Evolutionary conservation across 2,797 vertebrate species (phyloP).

Genomic region (Ctenopoma multispine): DNA sequence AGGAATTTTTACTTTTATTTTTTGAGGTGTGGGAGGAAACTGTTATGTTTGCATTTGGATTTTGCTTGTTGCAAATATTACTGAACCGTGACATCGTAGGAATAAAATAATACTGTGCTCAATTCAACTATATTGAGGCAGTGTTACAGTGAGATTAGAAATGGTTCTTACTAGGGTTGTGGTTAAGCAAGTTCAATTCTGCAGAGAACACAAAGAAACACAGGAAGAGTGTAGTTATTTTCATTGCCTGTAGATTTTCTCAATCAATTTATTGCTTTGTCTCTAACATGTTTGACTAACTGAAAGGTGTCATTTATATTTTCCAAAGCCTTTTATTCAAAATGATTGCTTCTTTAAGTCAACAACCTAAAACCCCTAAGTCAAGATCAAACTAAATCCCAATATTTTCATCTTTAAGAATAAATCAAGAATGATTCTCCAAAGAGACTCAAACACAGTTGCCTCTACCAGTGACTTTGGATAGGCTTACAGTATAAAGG

Average conservation of each 20-base stretch:
- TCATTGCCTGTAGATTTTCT: not conserved
- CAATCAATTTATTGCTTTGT: not conserved
- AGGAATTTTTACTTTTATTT: not conserved
- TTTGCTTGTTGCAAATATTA: constrained; percentile 14
- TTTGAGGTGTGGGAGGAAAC: not conserved
- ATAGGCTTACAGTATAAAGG: not conserved
- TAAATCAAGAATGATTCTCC: too few relatives aligned
- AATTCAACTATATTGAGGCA: constrained; percentile 21
- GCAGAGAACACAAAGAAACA: not conserved
- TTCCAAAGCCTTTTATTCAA: not conserved
- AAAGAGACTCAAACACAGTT: too few relatives aligned
- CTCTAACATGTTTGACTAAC: too few relatives aligned
- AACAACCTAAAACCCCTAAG: too few relatives aligned
- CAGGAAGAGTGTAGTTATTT: not conserved
- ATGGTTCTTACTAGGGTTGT: not conserved
- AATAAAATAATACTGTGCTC: constrained; percentile 16
- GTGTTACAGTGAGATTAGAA: constrained; percentile 9
- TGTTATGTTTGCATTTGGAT: constrained; percentile 15
- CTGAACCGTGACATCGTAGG: constrained; percentile 17
- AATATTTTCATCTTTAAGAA: too few relatives aligned
- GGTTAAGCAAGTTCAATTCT: constrained; percentile 1
- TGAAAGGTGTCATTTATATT: too few relatives aligned
- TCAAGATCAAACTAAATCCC: too few relatives aligned
- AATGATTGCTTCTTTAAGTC: not conserved
- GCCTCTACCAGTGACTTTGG: not conserved